A percentile compares a stretch with the other conserved stretches of the same genome.
Conservation (phyloP, 2,888 invertebrate species). For the Furcula furcula region DNA sequence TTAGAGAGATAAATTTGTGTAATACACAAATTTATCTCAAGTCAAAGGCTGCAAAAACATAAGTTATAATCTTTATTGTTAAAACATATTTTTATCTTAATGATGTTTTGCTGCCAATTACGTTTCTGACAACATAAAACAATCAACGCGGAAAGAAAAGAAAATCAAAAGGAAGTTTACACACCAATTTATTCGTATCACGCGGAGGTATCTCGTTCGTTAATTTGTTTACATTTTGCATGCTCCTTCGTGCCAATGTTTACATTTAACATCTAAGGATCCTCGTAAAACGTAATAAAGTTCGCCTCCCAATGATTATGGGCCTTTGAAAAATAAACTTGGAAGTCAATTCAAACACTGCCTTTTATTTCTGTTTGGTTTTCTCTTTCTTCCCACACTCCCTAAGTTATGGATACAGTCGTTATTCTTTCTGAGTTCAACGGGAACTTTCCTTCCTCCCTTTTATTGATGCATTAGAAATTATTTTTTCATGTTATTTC, state of each 20-base stretch:
- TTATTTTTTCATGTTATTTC: slow-evolving; percentile 38
- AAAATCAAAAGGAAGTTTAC: slow-evolving; percentile 49
- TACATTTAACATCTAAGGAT: slow-evolving; percentile 57
- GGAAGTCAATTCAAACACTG: slow-evolving; percentile 56
- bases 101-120: too few species aligned
- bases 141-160: slow-evolving; percentile 37
- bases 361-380: slow-evolving; percentile 69
- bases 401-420: slow-evolving; percentile 60
- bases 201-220: slow-evolving; percentile 47
- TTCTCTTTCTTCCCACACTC: slow-evolving; percentile 41
- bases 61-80: too few species aligned
- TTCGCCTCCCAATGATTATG: slow-evolving; percentile 68
- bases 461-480: slow-evolving; percentile 51
- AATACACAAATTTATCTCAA: too few species aligned
- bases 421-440: slow-evolving; percentile 55
- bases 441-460: slow-evolving; percentile 40
- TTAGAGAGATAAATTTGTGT: too few species aligned
- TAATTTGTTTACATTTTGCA: slow-evolving; percentile 71
- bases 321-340: slow-evolving; percentile 72
- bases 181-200: slow-evolving; percentile 44
- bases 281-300: slow-evolving; percentile 61
- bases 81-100: too few species aligned
- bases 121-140: slow-evolving; percentile 5
- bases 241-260: slow-evolving; percentile 55
- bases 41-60: too few species aligned